Percentiles rank a stretch among this genome's conserved stretches.
These are phyloP conservation scores for Chironomus striatipennis DNA, from an alignment of 1,140 invertebrate genomes.

Conservation along the genomic window DNA sequence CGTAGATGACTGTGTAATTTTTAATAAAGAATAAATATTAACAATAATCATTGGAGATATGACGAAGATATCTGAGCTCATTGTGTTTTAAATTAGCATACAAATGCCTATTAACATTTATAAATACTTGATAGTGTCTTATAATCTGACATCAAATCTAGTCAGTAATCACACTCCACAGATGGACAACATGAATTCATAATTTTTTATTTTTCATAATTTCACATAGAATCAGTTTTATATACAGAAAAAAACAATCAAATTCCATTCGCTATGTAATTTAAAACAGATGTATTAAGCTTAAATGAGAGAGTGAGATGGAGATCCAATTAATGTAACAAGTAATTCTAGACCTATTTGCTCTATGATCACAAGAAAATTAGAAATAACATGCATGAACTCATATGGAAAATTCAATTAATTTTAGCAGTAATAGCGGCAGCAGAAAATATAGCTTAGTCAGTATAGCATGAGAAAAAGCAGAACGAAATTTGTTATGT, in stretches of 20 bases:
- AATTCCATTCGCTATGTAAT: conserved; percentile 8
- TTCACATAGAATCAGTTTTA: background rate
- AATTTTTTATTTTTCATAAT: no score
- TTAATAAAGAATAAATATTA: no score
- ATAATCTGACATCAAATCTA: no score
- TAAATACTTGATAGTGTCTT: no score
- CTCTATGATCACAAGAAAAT: conserved; percentile 2
- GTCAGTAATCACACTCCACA: no score
- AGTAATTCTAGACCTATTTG: background rate
- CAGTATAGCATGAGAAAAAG: background rate
- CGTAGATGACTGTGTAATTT: no score
- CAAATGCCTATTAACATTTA: no score
- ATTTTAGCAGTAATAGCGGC: background rate
- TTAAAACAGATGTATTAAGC: background rate
- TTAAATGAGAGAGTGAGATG: background rate
- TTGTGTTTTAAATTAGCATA: no score
- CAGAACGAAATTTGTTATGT: background rate
- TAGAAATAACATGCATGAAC: conserved; percentile 13
- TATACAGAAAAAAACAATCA: background rate
- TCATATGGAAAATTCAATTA: conserved; percentile 18
- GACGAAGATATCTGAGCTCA: no score
- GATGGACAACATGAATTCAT: no score
- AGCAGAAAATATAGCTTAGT: no score
- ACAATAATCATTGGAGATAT: no score
- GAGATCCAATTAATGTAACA: background rate